Base-by-base conservation (phyloP, 2,888 invertebrate species). In the Oligia strigilis region DNA sequence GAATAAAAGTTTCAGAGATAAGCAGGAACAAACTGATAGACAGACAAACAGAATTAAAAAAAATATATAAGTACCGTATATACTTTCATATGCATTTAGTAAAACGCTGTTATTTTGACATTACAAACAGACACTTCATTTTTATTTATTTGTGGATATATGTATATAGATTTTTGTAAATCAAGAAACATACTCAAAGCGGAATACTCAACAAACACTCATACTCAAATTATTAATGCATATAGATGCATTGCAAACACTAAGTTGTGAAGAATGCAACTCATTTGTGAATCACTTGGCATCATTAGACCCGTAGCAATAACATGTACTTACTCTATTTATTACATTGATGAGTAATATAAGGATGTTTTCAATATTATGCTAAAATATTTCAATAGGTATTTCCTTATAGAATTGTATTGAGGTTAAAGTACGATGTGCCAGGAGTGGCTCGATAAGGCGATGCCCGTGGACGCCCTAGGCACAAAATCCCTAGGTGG, bases 381-480 rank as follows among this genome's bases (percentile, higher is more conserved):
- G 23, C 14, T 17, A 3, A n/a, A 4, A 23, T 52, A 81, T 55
- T 67, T 55, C 17, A 60, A 40, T 62, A 69, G 86, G 97, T 90
- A 90, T 96, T 93, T 69, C 82, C 75, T 75, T 49, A 62, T 52
- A 23, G n/a, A n/a, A 70, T 69, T n/a, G 17, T 40, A 19, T 49
- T 17, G 6, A 73, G 46, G 17, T 58, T 5, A 69, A 69, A 64
- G 23, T 49, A n/a, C 19, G 13, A 71, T 23, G 17, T 40, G n/a
- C 40, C 58, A 17, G 5, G 55, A 40, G 23, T 58, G 11, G 6
- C 5, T 40, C 23, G 36, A 70, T 29, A 70, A 29, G 4, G 3
- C 9, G 9, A 9, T 23, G 9, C 9, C 55, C 23, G 55, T 9
- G 23, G 55, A 2, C 19, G 29, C 29, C 1, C 29, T 29, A 29